Base-by-base conservation (phyloP, 2,797 vertebrate genomes). In the Erpetoichthys calabaricus region DNA sequence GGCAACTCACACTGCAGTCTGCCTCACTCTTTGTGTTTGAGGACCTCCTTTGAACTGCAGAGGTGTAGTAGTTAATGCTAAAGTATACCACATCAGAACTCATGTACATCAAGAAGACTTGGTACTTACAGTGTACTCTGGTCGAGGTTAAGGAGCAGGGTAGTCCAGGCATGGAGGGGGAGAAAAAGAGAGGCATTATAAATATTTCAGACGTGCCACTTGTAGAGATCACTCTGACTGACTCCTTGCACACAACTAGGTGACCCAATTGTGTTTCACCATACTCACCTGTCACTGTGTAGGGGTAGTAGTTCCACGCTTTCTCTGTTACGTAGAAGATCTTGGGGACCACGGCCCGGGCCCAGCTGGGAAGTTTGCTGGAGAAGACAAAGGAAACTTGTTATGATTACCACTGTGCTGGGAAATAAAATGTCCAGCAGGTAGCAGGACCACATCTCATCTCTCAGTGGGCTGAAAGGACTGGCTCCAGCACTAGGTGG, bases 261-360 rank as follows among this genome's bases (percentile, higher is more conserved):
- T 53, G 46, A 58, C 25, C n/a, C 25, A 25, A 43, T 3, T 47
- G 46, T 53, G 42, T 41, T 5, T 47, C 44, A 5, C 45, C 5
- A 51, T 25, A 45, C 78, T 82, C 74, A 98, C 94, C 94, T 86
- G 94, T 98, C 65, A 96, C 87, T 58, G 92, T 98, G 63, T 94
- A 95, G 41, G 94, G 94, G 65, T 97, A 98, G 63, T 97, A 98
- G 84, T 98, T 97, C 92, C 94, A 97, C 1, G 94, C 94, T 71
- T 98, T 98, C 75, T 98, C 92, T 2, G 94, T 97, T 64, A 98
- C 89, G 0, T 98, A 98, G 82, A 98, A 98, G 79, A 98, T 97
- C 76, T 92, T 95, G 47, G 92, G 94, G 68, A 97, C 92, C 63
- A 97, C 94, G 60, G 92, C 94, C 75, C 91, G 87, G 63, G 94